Evolutionary conservation across 2,797 vertebrate genomes (phyloP).

Genomic region (Macropus fuliginosus): DNA sequence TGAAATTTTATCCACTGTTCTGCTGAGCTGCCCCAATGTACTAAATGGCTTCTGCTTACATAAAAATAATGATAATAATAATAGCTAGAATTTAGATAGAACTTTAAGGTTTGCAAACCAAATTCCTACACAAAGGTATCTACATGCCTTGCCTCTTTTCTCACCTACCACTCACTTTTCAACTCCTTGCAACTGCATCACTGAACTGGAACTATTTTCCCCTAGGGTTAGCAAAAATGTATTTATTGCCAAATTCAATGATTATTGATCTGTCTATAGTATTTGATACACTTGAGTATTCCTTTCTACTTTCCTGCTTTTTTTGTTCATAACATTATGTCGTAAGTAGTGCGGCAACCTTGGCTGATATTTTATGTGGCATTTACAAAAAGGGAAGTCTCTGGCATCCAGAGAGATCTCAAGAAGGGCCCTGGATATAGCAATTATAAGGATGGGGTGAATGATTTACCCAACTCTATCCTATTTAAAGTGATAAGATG

Average conservation of each 20-base stretch:
- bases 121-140: not conserved
- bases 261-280: not conserved
- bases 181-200: not conserved
- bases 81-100: not conserved
- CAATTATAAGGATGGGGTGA: not conserved
- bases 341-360: not conserved
- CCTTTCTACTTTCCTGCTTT: not conserved
- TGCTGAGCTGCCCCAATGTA: not conserved
- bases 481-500: not conserved
- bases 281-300: not conserved
- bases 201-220: not conserved
- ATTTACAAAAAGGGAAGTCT: not conserved
- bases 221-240: not conserved
- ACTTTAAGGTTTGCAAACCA: not conserved
- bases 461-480: not conserved
- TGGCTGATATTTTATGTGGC: not conserved
- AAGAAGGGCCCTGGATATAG: not conserved
- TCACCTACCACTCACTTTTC: not conserved
- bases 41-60: not conserved
- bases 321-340: not conserved
- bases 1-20: not conserved
- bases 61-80: not conserved
- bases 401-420: not conserved
- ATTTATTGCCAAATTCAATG: not conserved
- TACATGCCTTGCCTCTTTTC: not conserved